Conservation (phyloP, 2,113 vertebrate genomes). For the Dicaeum eximium region DNA sequence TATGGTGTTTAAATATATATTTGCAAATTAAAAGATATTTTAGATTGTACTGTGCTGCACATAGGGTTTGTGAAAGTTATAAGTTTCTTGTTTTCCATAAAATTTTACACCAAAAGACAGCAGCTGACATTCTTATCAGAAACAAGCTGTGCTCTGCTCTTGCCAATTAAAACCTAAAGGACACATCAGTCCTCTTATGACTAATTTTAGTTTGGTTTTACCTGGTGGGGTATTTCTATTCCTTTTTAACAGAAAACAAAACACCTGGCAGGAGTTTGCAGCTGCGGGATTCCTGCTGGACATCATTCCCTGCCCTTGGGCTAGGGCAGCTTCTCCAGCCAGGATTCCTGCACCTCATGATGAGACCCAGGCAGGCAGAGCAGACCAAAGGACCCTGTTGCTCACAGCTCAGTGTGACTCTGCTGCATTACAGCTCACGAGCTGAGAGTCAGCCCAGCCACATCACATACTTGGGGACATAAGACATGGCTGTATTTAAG, state of each 20-base stretch:
- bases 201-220: neutral
- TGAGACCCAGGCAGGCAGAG: too few relatives aligned
- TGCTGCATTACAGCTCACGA: neutral
- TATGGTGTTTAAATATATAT: neutral
- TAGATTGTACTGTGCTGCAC: neutral
- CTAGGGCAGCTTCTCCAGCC: neutral
- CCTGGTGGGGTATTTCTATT: neutral
- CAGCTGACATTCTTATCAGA: neutral
- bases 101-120: neutral
- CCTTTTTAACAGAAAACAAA: neutral
- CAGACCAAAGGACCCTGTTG: neutral
- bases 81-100: neutral
- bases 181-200: neutral
- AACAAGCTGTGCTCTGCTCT: neutral
- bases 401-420: rapidly evolving
- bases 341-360: rapidly evolving
- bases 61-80: neutral
- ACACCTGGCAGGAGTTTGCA: neutral
- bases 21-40: neutral
- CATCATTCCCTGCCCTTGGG: neutral
- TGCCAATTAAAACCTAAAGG: neutral
- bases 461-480: neutral
- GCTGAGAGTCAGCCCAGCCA: neutral
- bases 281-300: rapidly evolving
- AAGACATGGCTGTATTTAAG: neutral